Conservation (phyloP, 2,888 invertebrate species). For the Euclidia mi region DNA sequence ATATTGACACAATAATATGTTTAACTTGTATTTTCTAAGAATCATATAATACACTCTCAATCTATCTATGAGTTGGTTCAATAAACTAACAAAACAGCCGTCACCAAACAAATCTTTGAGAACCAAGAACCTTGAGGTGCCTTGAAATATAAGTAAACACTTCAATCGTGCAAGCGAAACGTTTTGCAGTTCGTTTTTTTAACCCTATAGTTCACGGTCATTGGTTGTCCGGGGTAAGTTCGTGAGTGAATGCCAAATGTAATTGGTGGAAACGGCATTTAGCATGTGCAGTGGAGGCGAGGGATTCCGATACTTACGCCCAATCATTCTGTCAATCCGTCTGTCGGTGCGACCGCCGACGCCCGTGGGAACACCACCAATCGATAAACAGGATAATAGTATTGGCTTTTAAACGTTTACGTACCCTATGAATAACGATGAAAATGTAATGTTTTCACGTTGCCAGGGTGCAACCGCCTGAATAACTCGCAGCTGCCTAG, state of each 20-base stretch:
- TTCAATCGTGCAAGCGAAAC: constrained; percentile 29
- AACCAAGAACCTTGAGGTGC: constrained; percentile 1
- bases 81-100: neutral
- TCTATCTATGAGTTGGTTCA: too few species aligned
- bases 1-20: too few species aligned
- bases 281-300: constrained; percentile 71
- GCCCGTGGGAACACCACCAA: constrained; percentile 76
- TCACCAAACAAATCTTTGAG: constrained; percentile 21
- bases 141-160: constrained; percentile 29
- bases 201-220: constrained; percentile 49
- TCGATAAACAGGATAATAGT: constrained; percentile 58
- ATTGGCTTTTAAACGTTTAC: constrained; percentile 48
- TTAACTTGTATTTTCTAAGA: neutral
- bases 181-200: constrained; percentile 26
- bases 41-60: too few species aligned
- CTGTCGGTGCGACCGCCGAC: constrained; percentile 57
- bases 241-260: constrained; percentile 82
- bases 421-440: constrained; percentile 13
- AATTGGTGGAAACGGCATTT: constrained; percentile 75
- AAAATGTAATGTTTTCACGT: constrained; percentile 17
- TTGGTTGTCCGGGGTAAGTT: constrained; percentile 65
- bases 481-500: constrained; percentile 7
- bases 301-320: constrained; percentile 75
- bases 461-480: constrained; percentile 2
- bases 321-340: constrained; percentile 86